Base-by-base conservation (phyloP, 2,113 vertebrate species). In the Boleophthalmus pectinirostris region DNA sequence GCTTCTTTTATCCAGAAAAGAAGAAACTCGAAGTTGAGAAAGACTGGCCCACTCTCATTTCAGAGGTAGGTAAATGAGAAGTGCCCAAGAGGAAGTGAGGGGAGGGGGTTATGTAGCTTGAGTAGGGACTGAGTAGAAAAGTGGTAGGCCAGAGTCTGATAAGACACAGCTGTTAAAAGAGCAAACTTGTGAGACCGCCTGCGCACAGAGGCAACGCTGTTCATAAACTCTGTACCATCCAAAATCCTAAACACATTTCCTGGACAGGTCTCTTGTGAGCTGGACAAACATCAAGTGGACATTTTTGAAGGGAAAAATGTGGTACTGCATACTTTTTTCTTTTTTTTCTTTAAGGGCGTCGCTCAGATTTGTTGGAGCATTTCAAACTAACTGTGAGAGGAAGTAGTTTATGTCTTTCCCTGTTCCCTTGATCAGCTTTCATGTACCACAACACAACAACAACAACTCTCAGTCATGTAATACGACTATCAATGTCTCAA, bases 161-260 rank as follows among this genome's bases (percentile, higher is more conserved):
- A 89, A 83, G 85, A 78, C 84, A 72, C 92, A 91, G 92, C 92
- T 93, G 91, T 86, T 68, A 81, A 81, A 68, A 74, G 70, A 69
- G 70, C 3, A 13, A 70, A 23, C 66, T 46, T 63, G 47, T 1
- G 12, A 79, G 70, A 69, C 57, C 70, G 25, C 33, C 46, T 45
- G 69, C 35, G 64, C 61, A 82, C 66, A 80, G 67, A 60, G 14
- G 70, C 63, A 33, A 81, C 70, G 35, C 51, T 16, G 25, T 46
- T 47, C 78, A 77, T 81, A 82, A 29, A 60, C 45, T 33, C 16
- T 29, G 6, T 15, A 65, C 35, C 5, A 46, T 60, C 35, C 68
- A 79, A 14, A 18, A 20, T 33, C 46, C 33, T 8, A 9, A 24
- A 69, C 12, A 68, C n/a, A 18, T 69, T 66, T 66, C 45, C 65